Evolutionary conservation across 2,113 vertebrate species (phyloP).

Genomic region (Ictalurus furcatus): DNA sequence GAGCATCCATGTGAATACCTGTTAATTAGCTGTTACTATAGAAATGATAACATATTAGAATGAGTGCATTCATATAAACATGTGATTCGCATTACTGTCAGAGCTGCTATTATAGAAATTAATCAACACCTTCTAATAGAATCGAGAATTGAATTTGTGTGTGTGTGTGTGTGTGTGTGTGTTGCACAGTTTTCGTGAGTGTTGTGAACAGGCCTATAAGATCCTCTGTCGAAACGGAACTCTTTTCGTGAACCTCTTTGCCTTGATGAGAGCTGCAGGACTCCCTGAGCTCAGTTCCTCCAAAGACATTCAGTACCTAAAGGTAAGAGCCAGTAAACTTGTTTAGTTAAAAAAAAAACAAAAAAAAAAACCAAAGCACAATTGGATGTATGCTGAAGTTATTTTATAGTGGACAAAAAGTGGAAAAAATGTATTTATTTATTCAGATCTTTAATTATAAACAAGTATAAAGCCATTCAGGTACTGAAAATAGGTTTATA

Average conservation of each 20-base stretch:
- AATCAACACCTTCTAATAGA: neutral
- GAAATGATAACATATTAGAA: neutral
- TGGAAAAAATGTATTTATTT: neutral
- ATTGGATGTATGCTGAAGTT: neutral
- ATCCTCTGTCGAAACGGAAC: constrained; percentile 90
- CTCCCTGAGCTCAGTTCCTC: constrained; percentile 94
- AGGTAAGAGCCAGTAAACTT: constrained; percentile 72
- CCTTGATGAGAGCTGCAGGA: constrained; percentile 95
- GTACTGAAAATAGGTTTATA: neutral
- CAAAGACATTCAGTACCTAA: constrained; percentile 98
- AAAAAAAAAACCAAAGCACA: neutral
- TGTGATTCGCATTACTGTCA: neutral
- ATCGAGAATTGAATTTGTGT: neutral
- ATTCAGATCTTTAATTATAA: neutral
- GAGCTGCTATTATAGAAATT: neutral
- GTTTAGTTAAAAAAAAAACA: neutral
- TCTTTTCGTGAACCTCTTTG: constrained; percentile 95
- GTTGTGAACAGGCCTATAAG: constrained; percentile 92
- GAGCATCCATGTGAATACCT: neutral
- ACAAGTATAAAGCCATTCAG: neutral
- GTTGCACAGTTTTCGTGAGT: constrained; percentile 84
- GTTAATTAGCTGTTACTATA: neutral
- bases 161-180: constrained; percentile 19
- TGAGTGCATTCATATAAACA: neutral
- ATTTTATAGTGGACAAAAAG: neutral